A percentile compares a stretch with the other conserved stretches of the same genome.
Conservation (phyloP, 1,140 invertebrate genomes). For the Heliconius eleuchia region DNA sequence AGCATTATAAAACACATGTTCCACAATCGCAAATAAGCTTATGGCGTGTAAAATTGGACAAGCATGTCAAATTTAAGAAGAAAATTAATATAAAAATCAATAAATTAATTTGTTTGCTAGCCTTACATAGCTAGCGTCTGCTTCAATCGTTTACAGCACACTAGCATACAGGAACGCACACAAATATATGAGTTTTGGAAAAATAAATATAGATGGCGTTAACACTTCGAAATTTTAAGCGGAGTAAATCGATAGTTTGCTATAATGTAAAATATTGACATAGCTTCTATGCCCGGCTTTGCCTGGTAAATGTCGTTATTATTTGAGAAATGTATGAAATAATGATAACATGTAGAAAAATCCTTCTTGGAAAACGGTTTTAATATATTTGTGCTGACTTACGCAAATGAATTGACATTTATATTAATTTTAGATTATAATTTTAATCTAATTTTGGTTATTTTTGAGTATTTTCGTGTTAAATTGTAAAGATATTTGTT, state of each 20-base stretch:
- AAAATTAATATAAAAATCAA: neutral
- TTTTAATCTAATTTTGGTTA: neutral
- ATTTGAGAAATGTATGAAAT: neutral
- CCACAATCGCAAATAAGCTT: too few relatives aligned
- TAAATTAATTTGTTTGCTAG: slow-evolving; percentile 45
- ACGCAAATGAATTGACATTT: neutral
- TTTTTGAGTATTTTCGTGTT: neutral
- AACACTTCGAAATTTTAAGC: slow-evolving; percentile 37
- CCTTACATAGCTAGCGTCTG: slow-evolving; percentile 59
- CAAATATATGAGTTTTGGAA: slow-evolving; percentile 27
- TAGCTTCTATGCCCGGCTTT: neutral
- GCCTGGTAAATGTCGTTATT: neutral
- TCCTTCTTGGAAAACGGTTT: neutral
- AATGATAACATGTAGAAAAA: neutral
- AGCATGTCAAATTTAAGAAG: neutral
- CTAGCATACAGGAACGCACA: slow-evolving; percentile 42
- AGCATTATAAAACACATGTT: too few relatives aligned
- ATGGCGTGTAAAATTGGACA: too few relatives aligned
- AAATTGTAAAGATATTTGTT: neutral
- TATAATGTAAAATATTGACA: slow-evolving; percentile 41
- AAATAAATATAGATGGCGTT: slow-evolving; percentile 40
- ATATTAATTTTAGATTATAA: neutral
- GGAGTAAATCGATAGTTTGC: slow-evolving; percentile 41
- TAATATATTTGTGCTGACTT: neutral
- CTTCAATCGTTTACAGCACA: slow-evolving; percentile 61